Percentiles rank a stretch among this genome's conserved stretches.
Conservation (phyloP, 1,140 invertebrate genomes). For the Onthophagus taurus region DNA sequence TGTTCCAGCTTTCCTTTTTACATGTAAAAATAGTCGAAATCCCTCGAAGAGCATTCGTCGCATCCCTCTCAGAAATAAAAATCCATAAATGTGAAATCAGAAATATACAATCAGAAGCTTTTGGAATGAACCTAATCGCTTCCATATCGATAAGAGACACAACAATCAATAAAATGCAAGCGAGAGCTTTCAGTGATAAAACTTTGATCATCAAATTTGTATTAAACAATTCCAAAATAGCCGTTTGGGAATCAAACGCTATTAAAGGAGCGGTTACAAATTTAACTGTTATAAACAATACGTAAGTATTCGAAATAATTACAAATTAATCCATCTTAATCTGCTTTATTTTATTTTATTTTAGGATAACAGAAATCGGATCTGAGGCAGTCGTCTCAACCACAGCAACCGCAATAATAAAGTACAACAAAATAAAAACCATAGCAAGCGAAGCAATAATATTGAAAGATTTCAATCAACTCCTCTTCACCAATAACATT, state of each 20-base stretch:
- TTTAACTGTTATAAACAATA: constrained; percentile 54
- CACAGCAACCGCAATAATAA: constrained; percentile 48
- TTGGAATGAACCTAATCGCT: constrained; percentile 52
- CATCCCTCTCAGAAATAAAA: constrained; percentile 48
- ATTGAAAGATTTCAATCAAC: constrained; percentile 51
- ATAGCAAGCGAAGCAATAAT: constrained; percentile 46
- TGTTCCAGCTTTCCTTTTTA: constrained; percentile 54
- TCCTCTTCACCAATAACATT: constrained; percentile 52
- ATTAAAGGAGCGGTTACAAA: constrained; percentile 53
- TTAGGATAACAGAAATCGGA: constrained; percentile 52
- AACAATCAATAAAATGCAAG: constrained; percentile 47
- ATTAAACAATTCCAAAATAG: constrained; percentile 49
- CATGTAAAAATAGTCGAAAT: constrained; percentile 49
- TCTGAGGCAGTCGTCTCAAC: constrained; percentile 52
- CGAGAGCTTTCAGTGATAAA: constrained; percentile 52
- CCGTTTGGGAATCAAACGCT: constrained; percentile 46
- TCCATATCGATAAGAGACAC: constrained; percentile 52
- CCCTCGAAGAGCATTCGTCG: constrained; percentile 52
- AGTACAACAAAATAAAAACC: constrained; percentile 49
- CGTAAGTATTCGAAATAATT: constrained; percentile 55
- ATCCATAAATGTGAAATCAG: constrained; percentile 48
- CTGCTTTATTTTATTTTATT: constrained; percentile 27
- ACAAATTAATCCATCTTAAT: not conserved
- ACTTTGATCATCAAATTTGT: constrained; percentile 52
- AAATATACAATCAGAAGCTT: constrained; percentile 49